Base-by-base conservation (phyloP, 2,797 vertebrate genomes). In the Martes flavigula region DNA sequence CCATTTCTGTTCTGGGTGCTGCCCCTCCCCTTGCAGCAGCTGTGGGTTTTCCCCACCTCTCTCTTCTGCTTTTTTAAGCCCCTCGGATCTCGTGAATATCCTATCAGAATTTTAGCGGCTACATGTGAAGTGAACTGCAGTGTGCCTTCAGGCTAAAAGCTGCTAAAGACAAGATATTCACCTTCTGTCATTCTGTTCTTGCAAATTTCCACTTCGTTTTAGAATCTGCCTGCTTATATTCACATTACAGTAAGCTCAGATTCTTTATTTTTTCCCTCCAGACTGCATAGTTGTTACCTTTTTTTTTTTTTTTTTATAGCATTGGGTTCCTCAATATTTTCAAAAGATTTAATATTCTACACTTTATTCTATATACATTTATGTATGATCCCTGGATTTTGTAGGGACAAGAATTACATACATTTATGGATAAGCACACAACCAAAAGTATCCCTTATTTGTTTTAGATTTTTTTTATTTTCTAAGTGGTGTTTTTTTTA, bases 171-270 rank as follows among this genome's bases (percentile, higher is more conserved):
- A 38, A 86, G 75, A 72, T 15, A 64, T 18, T 51, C 64, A 54
- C 46, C 21, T 68, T 66, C 58, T 70, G 70, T 66, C 51, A 18
- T 48, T 64, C 73, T 62, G 60, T 35, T 82, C 66, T 64, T 83
- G 51, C 8, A 82, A 43, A 94, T 58, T 43, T 62, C 64, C 13
- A 40, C 60, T 64, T 78, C 23, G 20, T 89, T 86, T 72, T 62
- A n/a, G 66, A 89, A 81, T 68, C 9, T 68, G 10, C 25, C 27
- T 56, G 62, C 40, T 85, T 91, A 79, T 62, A 91, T 84, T 75
- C 72, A 62, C 4, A 15, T 15, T 64, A 11, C 5, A 73, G 32
- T 51, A 13, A 18, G 35, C 32, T 70, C 18, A 62, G 38, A 68
- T 51, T 62, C 32, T 10, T 60, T 13, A 72, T 48, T 66, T 72